Percentiles rank a stretch among this genome's conserved stretches.
phyloP scores from a whole-genome alignment of 2,797 vertebrate species.

The Sphaeramia orbicularis region DNA sequence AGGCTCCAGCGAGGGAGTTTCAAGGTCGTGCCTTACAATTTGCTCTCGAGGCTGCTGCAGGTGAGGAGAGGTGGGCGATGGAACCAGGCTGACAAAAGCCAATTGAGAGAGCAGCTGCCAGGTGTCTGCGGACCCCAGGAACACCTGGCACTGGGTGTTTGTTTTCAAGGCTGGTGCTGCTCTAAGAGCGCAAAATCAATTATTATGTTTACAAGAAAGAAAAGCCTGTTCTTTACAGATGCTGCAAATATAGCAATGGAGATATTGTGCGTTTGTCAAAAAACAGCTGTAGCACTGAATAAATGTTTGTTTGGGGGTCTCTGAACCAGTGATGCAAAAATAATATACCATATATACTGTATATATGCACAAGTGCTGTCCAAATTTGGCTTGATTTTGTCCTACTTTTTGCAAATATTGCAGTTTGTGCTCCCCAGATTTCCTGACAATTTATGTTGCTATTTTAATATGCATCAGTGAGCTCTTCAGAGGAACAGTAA shows the following conservation, averaged over 20 bases:
- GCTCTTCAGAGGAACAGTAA: too few relatives aligned
- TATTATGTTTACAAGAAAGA: constrained; percentile 25
- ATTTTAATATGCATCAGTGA: too few relatives aligned
- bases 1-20: constrained; percentile 14
- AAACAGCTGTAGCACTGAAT: neutral
- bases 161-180: constrained; percentile 50
- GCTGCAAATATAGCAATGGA: neutral
- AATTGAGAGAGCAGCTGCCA: constrained; percentile 44
- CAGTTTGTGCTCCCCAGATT: neutral
- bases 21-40: constrained; percentile 43
- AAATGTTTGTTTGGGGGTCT: neutral
- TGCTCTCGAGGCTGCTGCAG: constrained; percentile 33
- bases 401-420: neutral
- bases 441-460: too few relatives aligned
- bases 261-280: neutral
- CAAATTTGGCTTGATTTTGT: too few relatives aligned
- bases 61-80: constrained; percentile 14
- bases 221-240: neutral
- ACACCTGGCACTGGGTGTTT: constrained; percentile 49
- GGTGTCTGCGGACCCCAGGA: constrained; percentile 20
- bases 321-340: neutral
- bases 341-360: neutral
- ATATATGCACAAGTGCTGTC: neutral
- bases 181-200: constrained; percentile 43
- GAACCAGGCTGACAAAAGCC: constrained; percentile 42